Conservation (phyloP, 2,888 invertebrate genomes). For the Polia nebulosa region DNA sequence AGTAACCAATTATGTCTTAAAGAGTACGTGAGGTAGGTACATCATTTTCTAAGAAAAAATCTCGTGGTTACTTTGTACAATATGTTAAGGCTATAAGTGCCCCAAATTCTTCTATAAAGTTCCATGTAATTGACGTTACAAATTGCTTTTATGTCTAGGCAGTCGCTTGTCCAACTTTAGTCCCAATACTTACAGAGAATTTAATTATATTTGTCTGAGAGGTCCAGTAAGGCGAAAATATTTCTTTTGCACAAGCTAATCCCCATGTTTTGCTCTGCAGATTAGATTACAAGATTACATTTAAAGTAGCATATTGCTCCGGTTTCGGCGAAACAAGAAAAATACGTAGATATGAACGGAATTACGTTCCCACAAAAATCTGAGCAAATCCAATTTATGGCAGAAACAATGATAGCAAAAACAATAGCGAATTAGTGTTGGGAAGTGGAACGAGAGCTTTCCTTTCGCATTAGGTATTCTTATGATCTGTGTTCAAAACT, state of each 20-base stretch:
- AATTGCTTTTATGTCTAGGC: slow-evolving; percentile 55
- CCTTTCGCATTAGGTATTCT: slow-evolving; percentile 1
- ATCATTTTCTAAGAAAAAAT: slow-evolving; percentile 28
- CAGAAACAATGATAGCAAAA: slow-evolving; percentile 50
- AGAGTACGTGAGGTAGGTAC: slow-evolving; percentile 3
- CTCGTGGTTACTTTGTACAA: slow-evolving; percentile 15
- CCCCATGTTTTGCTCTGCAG: slow-evolving; percentile 68
- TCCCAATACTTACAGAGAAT: slow-evolving; percentile 72
- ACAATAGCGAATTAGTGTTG: slow-evolving; percentile 37
- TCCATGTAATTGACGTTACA: slow-evolving; percentile 50
- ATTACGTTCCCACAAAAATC: slow-evolving; percentile 28
- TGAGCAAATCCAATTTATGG: slow-evolving; percentile 37
- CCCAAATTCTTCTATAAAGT: slow-evolving; percentile 48
- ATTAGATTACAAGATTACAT: slow-evolving; percentile 69
- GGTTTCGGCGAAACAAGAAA: slow-evolving; percentile 32
- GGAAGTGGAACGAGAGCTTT: slow-evolving; percentile 4
- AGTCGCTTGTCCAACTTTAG: slow-evolving; percentile 28
- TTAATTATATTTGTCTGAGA: slow-evolving; percentile 77
- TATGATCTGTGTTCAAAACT: slow-evolving; percentile 14
- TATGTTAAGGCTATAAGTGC: slow-evolving; percentile 21
- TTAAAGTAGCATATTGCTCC: slow-evolving; percentile 57
- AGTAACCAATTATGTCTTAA: slow-evolving; percentile 32
- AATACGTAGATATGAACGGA: slow-evolving; percentile 25
- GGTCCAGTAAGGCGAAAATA: slow-evolving; percentile 69
- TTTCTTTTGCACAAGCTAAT: slow-evolving; percentile 69